Evolutionary conservation across 2,888 invertebrate species (phyloP).

Genomic region (Micoletzkya japonica): DNA sequence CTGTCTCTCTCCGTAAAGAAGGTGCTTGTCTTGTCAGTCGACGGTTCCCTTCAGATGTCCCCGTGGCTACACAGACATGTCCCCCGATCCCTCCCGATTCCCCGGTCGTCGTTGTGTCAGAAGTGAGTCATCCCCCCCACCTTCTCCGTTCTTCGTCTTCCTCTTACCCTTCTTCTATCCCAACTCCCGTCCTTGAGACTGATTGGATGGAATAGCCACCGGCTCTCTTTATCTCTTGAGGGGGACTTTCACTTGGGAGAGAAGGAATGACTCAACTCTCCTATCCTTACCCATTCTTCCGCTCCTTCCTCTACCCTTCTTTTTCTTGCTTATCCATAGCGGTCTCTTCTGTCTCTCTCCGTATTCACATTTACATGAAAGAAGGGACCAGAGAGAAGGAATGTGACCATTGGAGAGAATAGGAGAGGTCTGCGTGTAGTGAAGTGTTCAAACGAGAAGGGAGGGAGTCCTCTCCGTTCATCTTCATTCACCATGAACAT

Average conservation of each 20-base stretch:
- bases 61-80: slow-evolving; percentile 56
- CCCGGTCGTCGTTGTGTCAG: slow-evolving; percentile 61
- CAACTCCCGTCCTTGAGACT: neutral
- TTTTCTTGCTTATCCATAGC: neutral
- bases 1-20: neutral
- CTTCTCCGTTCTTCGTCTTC: neutral
- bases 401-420: too few relatives aligned
- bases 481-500: too few relatives aligned
- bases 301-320: neutral
- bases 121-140: slow-evolving; percentile 44
- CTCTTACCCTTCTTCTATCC: neutral
- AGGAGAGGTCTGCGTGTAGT: neutral
- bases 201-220: neutral
- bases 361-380: neutral
- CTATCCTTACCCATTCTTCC: slow-evolving; percentile 6
- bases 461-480: too few relatives aligned
- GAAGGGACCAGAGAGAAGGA: neutral
- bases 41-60: slow-evolving; percentile 49
- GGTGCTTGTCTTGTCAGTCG: too few relatives aligned
- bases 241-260: neutral
- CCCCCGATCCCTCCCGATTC: slow-evolving; percentile 47
- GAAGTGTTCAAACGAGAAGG: slow-evolving; percentile 7
- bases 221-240: neutral
- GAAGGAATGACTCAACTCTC: neutral
- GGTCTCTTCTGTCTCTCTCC: neutral